Evolutionary conservation across 2,888 invertebrate species (phyloP).

Genomic region (Ennomos erosarius): DNA sequence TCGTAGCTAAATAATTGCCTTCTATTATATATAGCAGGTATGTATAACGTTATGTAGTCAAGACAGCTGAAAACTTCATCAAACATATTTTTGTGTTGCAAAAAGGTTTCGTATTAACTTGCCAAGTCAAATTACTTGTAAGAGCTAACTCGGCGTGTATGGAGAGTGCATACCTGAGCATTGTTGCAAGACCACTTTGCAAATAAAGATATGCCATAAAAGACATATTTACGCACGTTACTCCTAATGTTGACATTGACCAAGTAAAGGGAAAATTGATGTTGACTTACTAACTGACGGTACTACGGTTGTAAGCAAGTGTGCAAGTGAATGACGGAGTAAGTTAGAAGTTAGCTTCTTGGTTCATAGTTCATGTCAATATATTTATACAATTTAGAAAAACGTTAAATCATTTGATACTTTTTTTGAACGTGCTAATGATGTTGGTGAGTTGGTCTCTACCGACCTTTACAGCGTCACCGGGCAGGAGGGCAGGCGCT

Average conservation of each 20-base stretch:
- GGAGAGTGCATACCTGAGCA: conserved; percentile 63
- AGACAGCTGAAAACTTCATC: conserved; percentile 14
- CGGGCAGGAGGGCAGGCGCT: too few relatives aligned
- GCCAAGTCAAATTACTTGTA: conserved; percentile 57
- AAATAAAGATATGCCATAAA: conserved; percentile 48
- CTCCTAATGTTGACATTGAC: conserved; percentile 32
- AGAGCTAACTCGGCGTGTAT: conserved; percentile 44
- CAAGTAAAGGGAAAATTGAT: conserved; percentile 32
- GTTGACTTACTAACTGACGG: conserved; percentile 21
- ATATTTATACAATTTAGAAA: too few relatives aligned
- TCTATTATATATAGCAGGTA: too few relatives aligned
- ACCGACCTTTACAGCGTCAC: too few relatives aligned
- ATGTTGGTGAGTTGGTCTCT: too few relatives aligned
- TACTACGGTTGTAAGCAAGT: background rate
- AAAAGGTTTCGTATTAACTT: conserved; percentile 47
- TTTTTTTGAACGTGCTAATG: too few relatives aligned
- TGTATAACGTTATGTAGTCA: too few relatives aligned
- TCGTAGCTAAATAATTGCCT: too few relatives aligned
- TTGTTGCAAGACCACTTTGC: conserved; percentile 66
- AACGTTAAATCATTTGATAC: too few relatives aligned
- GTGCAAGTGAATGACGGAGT: background rate
- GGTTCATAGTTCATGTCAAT: too few relatives aligned
- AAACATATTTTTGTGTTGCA: conserved; percentile 45
- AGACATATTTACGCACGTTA: conserved; percentile 15
- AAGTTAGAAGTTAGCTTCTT: background rate